A percentile compares a stretch with the other conserved stretches of the same genome.
These are phyloP conservation scores for Blera fallax DNA, from an alignment of 2,888 invertebrate genomes.

Conservation along the genomic window DNA sequence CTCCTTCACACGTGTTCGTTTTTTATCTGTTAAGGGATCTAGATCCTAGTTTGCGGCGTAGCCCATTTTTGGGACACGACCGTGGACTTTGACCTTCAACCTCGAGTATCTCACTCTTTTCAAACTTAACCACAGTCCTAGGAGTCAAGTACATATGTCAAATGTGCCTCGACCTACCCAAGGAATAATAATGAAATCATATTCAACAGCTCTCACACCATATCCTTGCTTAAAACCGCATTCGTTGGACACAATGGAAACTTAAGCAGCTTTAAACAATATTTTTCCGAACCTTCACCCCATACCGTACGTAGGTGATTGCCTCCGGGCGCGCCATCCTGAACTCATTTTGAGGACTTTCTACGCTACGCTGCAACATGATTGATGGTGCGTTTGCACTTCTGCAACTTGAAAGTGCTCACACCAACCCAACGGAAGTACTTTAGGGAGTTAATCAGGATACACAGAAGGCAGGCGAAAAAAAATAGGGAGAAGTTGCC, in stretches of 20 bases:
- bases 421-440: conserved; percentile 24
- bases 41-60: neutral
- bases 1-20: neutral
- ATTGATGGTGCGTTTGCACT: conserved; percentile 70
- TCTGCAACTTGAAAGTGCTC: conserved; percentile 45
- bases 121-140: too few relatives aligned
- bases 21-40: too few relatives aligned
- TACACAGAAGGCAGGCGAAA: conserved; percentile 15
- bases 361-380: conserved; percentile 33
- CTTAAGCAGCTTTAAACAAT: conserved; percentile 39
- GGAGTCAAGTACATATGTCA: too few relatives aligned
- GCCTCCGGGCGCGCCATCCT: neutral
- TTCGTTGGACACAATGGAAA: conserved; percentile 7
- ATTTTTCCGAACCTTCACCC: conserved; percentile 5
- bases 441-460: conserved; percentile 63
- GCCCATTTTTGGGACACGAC: too few relatives aligned
- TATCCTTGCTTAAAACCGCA: neutral
- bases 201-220: conserved; percentile 16
- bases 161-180: too few relatives aligned
- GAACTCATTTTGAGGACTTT: conserved; percentile 12
- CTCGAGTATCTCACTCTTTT: too few relatives aligned
- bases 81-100: too few relatives aligned
- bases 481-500: conserved; percentile 8
- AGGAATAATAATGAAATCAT: conserved; percentile 47
- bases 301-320: neutral